phyloP scores from a whole-genome alignment of 2,113 vertebrate species.

The Eulemur macaco region DNA sequence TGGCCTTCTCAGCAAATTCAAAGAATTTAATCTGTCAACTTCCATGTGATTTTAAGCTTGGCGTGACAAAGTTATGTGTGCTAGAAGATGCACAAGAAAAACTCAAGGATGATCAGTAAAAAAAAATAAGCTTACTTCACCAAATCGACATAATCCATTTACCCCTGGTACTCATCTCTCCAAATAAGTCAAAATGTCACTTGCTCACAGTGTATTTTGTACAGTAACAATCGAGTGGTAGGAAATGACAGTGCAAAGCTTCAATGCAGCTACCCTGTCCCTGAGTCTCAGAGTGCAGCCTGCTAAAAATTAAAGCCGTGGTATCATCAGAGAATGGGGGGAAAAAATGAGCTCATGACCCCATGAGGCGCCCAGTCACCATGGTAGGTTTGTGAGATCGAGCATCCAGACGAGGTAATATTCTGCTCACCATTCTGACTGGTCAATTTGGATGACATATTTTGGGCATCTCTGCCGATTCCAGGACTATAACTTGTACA shows the following conservation, averaged over 20 bases:
- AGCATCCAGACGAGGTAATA: constrained; percentile 61
- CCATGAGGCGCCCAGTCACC: constrained; percentile 60
- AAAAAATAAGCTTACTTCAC: constrained; percentile 11
- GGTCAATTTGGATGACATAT: constrained; percentile 86
- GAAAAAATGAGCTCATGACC: background rate
- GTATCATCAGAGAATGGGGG: background rate
- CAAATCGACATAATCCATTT: background rate
- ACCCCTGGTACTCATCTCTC: background rate
- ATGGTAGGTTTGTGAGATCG: constrained; percentile 33
- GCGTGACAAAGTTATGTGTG: constrained; percentile 9
- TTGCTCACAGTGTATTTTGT: background rate
- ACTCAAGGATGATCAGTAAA: background rate
- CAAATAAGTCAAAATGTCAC: background rate
- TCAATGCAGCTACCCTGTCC: constrained; percentile 1
- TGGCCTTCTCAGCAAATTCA: constrained; percentile 16
- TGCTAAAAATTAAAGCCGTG: background rate
- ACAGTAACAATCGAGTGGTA: background rate
- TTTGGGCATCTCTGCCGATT: constrained; percentile 85
- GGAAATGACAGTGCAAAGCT: background rate
- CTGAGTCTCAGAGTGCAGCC: rapidly evolving
- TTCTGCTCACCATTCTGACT: constrained; percentile 76
- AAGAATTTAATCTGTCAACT: background rate
- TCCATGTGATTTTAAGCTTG: constrained; percentile 33
- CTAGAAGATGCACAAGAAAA: background rate
- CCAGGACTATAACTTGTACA: constrained; percentile 83